Conservation (phyloP, 1,140 invertebrate species). For the Heterodera carotae region DNA sequence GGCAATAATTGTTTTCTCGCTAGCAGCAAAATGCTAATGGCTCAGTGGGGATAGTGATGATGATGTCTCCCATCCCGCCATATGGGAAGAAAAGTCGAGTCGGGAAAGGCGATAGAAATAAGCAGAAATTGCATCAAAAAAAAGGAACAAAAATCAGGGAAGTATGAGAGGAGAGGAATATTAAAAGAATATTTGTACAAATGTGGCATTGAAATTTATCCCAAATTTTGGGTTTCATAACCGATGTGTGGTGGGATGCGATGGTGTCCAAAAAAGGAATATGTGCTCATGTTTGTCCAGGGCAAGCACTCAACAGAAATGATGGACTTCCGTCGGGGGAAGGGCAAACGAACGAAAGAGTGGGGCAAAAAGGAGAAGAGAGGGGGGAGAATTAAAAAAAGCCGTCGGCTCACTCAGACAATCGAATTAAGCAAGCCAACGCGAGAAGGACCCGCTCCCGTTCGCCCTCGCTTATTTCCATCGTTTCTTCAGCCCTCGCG, state of each 20-base stretch:
- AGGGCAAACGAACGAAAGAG: neutral
- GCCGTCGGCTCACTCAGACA: neutral
- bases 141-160: neutral
- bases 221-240: neutral
- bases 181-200: neutral
- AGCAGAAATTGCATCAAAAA: conserved; percentile 3
- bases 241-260: neutral
- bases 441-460: neutral
- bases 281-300: conserved; percentile 1
- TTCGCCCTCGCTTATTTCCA: neutral
- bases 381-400: conserved; percentile 5
- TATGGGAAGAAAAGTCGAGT: conserved; percentile 15
- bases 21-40: conserved; percentile 18
- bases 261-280: neutral
- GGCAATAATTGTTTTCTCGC: conserved; percentile 18
- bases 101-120: neutral
- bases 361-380: neutral
- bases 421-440: conserved; percentile 1
- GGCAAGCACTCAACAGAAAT: neutral
- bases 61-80: neutral
- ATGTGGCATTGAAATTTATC: neutral
- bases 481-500: neutral
- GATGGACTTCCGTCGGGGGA: neutral
- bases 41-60: neutral
- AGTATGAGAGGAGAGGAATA: neutral